A percentile compares a stretch with the other conserved stretches of the same genome.
phyloP scores from a whole-genome alignment of 2,113 vertebrate species.

The Nesoenas mayeri region DNA sequence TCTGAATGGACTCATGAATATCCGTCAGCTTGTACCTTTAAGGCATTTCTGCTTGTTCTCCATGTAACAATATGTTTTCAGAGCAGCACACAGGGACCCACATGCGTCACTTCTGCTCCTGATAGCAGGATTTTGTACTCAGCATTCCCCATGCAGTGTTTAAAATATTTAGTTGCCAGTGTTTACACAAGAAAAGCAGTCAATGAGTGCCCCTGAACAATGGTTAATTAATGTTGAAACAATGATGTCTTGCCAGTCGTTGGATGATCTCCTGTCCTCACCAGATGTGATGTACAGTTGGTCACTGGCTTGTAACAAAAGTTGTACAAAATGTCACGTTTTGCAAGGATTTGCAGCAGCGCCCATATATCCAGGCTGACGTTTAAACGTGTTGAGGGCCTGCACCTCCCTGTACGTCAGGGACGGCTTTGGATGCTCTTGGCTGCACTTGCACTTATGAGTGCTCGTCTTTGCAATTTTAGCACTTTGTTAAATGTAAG shows the following conservation, averaged over 20 bases:
- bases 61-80: neutral
- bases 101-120: neutral
- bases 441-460: neutral
- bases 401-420: neutral
- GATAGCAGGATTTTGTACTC: neutral
- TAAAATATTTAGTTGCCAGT: neutral
- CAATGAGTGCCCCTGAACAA: neutral
- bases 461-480: neutral
- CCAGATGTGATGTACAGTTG: neutral
- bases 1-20: neutral
- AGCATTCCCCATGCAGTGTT: neutral
- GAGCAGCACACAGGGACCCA: neutral
- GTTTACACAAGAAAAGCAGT: neutral
- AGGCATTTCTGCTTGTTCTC: neutral
- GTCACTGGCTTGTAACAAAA: neutral
- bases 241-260: neutral
- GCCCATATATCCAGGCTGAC: neutral
- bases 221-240: neutral
- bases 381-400: neutral
- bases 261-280: neutral
- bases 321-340: neutral
- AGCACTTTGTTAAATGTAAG: accelerated
- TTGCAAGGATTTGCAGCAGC: neutral
- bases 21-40: neutral
- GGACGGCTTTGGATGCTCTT: neutral